These are phyloP conservation scores for Mionectes olivaceus DNA, from an alignment of 2,797 vertebrate species.

Conservation along the genomic window DNA sequence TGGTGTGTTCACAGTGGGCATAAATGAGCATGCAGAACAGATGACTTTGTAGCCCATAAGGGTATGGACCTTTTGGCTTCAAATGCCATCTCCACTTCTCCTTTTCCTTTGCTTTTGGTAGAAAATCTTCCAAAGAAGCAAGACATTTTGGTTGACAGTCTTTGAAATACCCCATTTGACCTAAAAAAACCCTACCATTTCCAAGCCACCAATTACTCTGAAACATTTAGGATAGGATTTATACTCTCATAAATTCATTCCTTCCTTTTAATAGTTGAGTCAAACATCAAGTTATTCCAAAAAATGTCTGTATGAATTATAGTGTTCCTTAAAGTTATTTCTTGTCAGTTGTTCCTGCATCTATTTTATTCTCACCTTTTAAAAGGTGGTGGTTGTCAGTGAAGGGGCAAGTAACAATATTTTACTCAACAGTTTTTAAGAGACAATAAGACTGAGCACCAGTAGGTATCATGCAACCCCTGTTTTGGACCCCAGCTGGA, in stretches of 20 bases:
- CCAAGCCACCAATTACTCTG: background rate
- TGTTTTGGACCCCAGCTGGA: background rate
- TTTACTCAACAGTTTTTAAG: background rate
- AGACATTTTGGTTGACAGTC: background rate
- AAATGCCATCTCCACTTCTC: background rate
- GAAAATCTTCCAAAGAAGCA: background rate
- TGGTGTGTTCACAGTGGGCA: background rate
- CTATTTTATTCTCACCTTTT: background rate
- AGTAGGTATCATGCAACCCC: too few relatives aligned
- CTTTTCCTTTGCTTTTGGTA: background rate
- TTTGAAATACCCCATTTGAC: background rate
- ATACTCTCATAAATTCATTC: background rate
- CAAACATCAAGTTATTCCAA: background rate
- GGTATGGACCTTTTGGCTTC: background rate
- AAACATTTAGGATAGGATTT: background rate
- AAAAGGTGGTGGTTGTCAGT: background rate
- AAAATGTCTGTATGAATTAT: background rate
- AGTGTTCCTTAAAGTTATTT: background rate
- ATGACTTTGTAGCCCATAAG: background rate
- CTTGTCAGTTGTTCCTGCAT: background rate
- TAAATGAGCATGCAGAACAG: background rate
- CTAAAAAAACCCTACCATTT: fast-evolving
- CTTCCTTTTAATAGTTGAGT: background rate
- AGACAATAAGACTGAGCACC: background rate
- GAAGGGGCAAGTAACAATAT: background rate